Evolutionary conservation across 2,888 invertebrate species (phyloP).

Genomic region (Hartigia nigra): DNA sequence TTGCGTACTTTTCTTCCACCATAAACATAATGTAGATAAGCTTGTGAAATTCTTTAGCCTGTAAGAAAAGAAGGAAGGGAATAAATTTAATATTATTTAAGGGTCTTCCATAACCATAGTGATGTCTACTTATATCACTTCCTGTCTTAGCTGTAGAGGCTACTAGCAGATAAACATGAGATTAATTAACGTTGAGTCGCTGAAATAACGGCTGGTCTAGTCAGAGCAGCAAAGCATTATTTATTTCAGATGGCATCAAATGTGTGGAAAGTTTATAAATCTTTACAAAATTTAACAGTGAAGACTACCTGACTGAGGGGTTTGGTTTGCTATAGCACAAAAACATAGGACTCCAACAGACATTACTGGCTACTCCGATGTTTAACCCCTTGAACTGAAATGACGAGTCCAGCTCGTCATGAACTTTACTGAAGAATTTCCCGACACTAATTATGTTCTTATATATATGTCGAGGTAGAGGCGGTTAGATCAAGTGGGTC

Average conservation of each 20-base stretch:
- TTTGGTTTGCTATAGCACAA: constrained; percentile 76
- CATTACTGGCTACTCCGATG: constrained; percentile 73
- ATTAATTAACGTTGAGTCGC: constrained; percentile 85
- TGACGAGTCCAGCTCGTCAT: too few relatives aligned
- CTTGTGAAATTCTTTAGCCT: constrained; percentile 80
- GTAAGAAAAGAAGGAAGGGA: constrained; percentile 88
- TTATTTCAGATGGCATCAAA: constrained; percentile 71
- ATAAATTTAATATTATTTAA: constrained; percentile 85
- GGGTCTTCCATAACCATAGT: constrained; percentile 86
- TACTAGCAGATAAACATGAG: constrained; percentile 78
- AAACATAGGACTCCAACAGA: constrained; percentile 80
- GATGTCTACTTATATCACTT: constrained; percentile 73
- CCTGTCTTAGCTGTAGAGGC: constrained; percentile 73
- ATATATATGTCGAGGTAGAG: too few relatives aligned
- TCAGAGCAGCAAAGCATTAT: constrained; percentile 89
- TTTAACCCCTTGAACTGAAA: too few relatives aligned
- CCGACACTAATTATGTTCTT: too few relatives aligned
- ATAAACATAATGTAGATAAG: constrained; percentile 75
- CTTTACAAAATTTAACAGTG: constrained; percentile 75
- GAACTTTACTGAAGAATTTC: too few relatives aligned
- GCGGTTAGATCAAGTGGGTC: too few relatives aligned
- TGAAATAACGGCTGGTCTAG: constrained; percentile 82
- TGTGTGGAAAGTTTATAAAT: constrained; percentile 72
- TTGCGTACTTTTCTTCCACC: constrained; percentile 77
- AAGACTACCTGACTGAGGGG: constrained; percentile 83